These are phyloP conservation scores for Montipora capitata DNA, from an alignment of 92 coral and sea anemone genomes.

Conservation along the genomic window DNA sequence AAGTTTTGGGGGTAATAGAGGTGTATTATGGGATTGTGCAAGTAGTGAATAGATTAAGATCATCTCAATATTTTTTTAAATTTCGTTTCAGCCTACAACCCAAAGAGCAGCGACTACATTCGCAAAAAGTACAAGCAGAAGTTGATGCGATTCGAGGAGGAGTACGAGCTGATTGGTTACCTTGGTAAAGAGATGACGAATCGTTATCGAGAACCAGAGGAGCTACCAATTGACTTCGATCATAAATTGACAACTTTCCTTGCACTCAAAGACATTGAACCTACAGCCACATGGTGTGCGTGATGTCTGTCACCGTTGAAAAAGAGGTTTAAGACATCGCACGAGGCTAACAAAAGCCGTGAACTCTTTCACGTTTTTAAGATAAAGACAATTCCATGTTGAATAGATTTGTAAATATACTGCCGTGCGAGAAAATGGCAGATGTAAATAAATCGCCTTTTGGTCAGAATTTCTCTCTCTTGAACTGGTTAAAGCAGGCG, in stretches of 20 bases:
- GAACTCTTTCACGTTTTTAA: neutral
- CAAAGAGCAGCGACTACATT: conserved; percentile 94
- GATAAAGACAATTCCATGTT: neutral
- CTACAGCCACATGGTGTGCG: conserved; percentile 84
- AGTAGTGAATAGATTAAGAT: too few relatives aligned
- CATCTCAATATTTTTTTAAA: too few relatives aligned
- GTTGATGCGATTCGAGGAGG: conserved; percentile 92
- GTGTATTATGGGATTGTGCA: too few relatives aligned
- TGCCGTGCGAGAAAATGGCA: conserved; percentile 6
- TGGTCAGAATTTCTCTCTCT: too few relatives aligned
- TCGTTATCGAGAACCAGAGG: conserved; percentile 88
- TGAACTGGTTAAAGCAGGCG: too few relatives aligned
- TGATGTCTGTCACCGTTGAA: conserved; percentile 15
- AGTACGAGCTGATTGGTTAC: conserved; percentile 92
- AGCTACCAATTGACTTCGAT: conserved; percentile 98
- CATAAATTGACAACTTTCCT: conserved; percentile 89
- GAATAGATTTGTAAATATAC: conserved; percentile 21
- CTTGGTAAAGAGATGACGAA: conserved; percentile 95
- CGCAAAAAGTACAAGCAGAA: conserved; percentile 95
- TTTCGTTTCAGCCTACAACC: conserved; percentile 90
- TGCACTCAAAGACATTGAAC: conserved; percentile 91
- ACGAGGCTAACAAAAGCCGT: neutral
- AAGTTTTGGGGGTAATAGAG: too few relatives aligned
- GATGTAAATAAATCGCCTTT: conserved; percentile 31
- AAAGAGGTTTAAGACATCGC: neutral